Conservation (phyloP, 2,113 vertebrate genomes). For the Cyprichromis sp. region DNA sequence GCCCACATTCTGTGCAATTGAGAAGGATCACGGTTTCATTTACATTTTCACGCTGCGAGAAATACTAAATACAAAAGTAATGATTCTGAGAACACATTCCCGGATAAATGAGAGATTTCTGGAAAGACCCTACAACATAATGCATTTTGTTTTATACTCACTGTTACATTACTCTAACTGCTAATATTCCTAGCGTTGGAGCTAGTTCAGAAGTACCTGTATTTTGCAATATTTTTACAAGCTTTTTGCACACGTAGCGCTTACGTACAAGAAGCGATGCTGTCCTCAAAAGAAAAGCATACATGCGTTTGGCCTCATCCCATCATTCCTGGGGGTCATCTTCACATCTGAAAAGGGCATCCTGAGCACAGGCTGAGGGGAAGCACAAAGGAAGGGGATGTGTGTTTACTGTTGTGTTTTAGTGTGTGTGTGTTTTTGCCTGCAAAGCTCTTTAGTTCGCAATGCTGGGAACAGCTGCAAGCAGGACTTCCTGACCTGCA, state of each 20-base stretch:
- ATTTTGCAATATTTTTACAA: constrained; percentile 7
- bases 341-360: constrained; percentile 51
- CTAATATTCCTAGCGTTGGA: neutral
- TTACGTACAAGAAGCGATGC: neutral
- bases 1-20: neutral
- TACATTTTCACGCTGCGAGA: neutral
- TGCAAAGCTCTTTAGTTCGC: constrained; percentile 21
- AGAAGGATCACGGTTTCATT: neutral
- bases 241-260: neutral
- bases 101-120: rapidly evolving
- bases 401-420: constrained; percentile 12
- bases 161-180: neutral
- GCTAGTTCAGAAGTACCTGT: neutral
- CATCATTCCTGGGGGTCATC: constrained; percentile 50
- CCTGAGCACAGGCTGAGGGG: constrained; percentile 38
- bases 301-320: constrained; percentile 34
- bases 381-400: constrained; percentile 51
- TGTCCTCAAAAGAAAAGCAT: constrained; percentile 40
- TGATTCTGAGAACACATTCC: neutral
- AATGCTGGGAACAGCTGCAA: constrained; percentile 60
- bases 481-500: constrained; percentile 64
- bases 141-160: neutral
- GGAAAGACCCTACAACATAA: neutral
- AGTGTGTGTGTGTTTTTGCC: neutral
- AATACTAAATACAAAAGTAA: neutral